These are phyloP conservation scores for Cryptosula pallasiana DNA, from an alignment of 2,888 invertebrate species.

Conservation along the genomic window DNA sequence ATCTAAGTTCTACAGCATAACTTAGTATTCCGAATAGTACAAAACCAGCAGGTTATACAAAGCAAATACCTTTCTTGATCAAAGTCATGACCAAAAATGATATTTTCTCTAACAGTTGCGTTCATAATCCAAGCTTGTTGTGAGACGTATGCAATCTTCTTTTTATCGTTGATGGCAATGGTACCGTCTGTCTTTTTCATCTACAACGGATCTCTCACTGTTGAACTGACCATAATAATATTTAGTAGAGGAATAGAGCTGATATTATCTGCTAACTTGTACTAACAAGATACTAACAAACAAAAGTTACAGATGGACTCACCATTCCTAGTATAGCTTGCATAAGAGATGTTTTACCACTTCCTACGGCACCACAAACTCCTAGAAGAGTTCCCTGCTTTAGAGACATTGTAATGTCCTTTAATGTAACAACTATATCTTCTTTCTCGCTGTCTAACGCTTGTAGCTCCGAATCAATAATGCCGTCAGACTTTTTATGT, in stretches of 20 bases:
- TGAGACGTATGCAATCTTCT: constrained; percentile 12
- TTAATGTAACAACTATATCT: neutral
- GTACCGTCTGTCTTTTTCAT: neutral
- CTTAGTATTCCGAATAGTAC: no score
- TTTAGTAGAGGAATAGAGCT: no score
- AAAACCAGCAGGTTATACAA: no score
- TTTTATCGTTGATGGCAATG: neutral
- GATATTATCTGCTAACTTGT: no score
- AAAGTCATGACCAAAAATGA: constrained; percentile 1
- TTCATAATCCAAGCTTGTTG: constrained; percentile 68
- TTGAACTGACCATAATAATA: no score
- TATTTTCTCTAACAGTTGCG: constrained; percentile 29
- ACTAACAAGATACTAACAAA: neutral
- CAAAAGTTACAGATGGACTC: neutral
- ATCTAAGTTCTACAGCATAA: no score
- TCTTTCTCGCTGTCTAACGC: no score
- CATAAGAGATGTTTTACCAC: constrained; percentile 29
- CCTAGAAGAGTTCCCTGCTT: neutral
- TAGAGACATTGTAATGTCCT: neutral
- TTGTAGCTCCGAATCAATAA: no score
- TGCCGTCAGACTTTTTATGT: no score
- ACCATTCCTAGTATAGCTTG: constrained; percentile 28
- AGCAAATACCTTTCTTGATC: constrained; percentile 1
- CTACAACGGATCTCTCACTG: no score
- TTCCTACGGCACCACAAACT: constrained; percentile 28